Conservation (phyloP, 23 tunicate species). For the Diplosoma virens region DNA sequence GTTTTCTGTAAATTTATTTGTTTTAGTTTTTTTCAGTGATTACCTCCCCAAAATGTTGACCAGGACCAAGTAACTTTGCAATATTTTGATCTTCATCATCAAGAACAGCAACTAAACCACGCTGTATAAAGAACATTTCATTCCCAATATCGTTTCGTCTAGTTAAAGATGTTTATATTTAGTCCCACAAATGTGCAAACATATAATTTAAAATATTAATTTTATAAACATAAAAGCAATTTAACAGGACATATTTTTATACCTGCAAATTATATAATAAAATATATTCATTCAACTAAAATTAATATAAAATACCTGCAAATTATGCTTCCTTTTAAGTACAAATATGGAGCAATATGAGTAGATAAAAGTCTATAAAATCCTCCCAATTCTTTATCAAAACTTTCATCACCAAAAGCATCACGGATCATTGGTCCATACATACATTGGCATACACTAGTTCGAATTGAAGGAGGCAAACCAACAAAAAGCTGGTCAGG, state of each 20-base stretch:
- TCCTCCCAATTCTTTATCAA: slow-evolving; percentile 70
- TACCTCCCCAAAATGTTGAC: slow-evolving; percentile 90
- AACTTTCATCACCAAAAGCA: slow-evolving; percentile 42
- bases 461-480: slow-evolving; percentile 74
- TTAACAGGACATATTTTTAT: no score
- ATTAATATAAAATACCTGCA: slow-evolving; percentile 93
- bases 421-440: slow-evolving; percentile 77
- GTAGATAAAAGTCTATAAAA: slow-evolving; percentile 80
- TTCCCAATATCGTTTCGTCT: slow-evolving; percentile 82
- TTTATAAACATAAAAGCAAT: no score
- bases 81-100: slow-evolving; percentile 70
- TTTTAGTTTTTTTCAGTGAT: no score
- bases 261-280: no score
- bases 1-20: no score
- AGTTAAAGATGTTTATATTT: no score
- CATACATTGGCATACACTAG: slow-evolving; percentile 91
- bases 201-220: no score
- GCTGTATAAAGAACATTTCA: slow-evolving; percentile 88
- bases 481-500: slow-evolving; percentile 67
- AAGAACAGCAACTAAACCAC: slow-evolving; percentile 80
- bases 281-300: no score
- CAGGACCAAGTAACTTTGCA: slow-evolving; percentile 62
- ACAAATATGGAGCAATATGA: slow-evolving; percentile 59
- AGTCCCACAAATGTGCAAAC: no score
- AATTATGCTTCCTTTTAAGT: slow-evolving; percentile 51